Evolutionary conservation across 2,797 vertebrate species (phyloP).

Genomic region (Anguilla anguilla): DNA sequence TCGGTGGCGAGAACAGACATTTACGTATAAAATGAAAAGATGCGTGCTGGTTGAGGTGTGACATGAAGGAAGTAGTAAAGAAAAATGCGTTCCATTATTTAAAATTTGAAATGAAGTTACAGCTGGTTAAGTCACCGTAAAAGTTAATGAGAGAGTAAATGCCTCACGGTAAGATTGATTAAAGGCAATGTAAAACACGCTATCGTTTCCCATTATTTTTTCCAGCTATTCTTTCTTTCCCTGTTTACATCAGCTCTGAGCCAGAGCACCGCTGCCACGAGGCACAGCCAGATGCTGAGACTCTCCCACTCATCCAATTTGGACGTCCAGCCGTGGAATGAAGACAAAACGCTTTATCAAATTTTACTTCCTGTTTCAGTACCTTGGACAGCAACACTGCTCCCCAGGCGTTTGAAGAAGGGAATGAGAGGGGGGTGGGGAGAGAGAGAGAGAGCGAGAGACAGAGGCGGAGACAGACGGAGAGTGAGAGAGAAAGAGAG

Average conservation of each 20-base stretch:
- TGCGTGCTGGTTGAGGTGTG: not conserved
- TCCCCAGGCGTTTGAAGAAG: not conserved
- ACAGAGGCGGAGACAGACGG: not conserved
- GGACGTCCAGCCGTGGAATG: conserved; percentile 41
- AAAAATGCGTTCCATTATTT: not conserved
- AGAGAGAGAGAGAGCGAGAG: not conserved
- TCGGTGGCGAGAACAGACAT: not conserved
- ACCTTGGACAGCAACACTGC: conserved; percentile 50
- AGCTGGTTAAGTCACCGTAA: not conserved
- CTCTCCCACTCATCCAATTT: conserved; percentile 32
- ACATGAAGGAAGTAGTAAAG: not conserved
- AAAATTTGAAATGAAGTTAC: not conserved
- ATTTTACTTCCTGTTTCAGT: conserved; percentile 49
- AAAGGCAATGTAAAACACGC: not conserved
- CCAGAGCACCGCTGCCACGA: not conserved
- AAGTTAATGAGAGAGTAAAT: not conserved
- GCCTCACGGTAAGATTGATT: not conserved
- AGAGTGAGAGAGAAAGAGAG: too few species aligned
- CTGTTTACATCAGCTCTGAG: not conserved
- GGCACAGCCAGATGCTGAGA: conserved; percentile 25
- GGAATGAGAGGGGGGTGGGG: not conserved
- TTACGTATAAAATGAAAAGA: not conserved
- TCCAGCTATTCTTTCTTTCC: not conserved
- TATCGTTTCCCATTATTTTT: not conserved
- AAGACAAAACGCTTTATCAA: conserved; percentile 43